A percentile compares a stretch with the other conserved stretches of the same genome.
Conservation (phyloP, 1,140 invertebrate genomes). For the Acromyrmex echinatior region DNA sequence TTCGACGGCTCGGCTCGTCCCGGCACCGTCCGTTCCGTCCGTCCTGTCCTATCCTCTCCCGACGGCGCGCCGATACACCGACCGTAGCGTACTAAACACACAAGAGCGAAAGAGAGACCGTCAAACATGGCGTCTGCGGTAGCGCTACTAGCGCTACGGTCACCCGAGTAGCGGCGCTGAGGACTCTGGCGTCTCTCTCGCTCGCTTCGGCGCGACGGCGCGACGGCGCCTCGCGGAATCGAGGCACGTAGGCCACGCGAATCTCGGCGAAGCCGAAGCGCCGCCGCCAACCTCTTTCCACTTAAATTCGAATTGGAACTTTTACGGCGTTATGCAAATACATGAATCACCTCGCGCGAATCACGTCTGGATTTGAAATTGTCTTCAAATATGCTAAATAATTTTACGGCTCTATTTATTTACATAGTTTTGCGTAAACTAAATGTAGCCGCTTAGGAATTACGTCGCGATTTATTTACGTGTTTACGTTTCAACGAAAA, state of each 20-base stretch:
- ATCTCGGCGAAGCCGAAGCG: not conserved
- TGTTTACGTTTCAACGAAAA: too few relatives aligned
- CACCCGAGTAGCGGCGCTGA: constrained; percentile 24
- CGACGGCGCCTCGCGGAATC: not conserved
- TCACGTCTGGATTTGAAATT: not conserved
- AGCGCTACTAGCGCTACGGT: constrained; percentile 72
- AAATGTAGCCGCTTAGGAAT: not conserved
- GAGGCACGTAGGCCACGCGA: not conserved
- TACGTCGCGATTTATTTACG: not conserved
- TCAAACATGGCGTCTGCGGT: constrained; percentile 78
- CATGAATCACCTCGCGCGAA: constrained; percentile 17
- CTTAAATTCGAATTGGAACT: constrained; percentile 43
- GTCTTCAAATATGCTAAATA: not conserved
- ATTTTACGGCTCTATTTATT: constrained; percentile 1
- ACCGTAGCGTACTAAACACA: constrained; percentile 78
- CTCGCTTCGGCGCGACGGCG: not conserved
- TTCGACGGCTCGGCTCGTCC: constrained; percentile 52
- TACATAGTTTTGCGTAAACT: not conserved
- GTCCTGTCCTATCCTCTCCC: not conserved
- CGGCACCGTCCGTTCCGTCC: not conserved
- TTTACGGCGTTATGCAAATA: constrained; percentile 30
- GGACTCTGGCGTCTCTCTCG: constrained; percentile 5
- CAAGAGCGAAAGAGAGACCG: constrained; percentile 72
- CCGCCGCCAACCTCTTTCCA: too few relatives aligned
- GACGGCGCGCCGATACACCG: constrained; percentile 40